Base-by-base conservation (phyloP, 2,113 vertebrate species). In the Labeo catla region DNA sequence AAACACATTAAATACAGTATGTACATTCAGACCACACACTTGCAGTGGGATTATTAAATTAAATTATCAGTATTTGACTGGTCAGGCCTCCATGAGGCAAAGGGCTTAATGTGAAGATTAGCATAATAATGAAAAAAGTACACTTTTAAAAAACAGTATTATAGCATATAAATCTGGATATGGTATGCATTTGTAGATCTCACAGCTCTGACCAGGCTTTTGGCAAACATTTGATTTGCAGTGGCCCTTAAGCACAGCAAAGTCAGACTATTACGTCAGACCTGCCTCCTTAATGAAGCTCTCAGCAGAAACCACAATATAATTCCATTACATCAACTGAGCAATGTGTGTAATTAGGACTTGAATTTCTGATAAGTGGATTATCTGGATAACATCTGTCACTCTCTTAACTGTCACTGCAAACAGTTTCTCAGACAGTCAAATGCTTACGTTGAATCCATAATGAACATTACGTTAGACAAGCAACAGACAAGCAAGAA, bases 331-430 rank as follows among this genome's bases (percentile, higher is more conserved):
- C 4, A 4, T 34, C 45, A 61, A 50, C 52, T 54, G 15, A 54
- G 52, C 54, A 12, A 66, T 83, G 72, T 76, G 45, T 61, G 65
- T 21, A 65, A 84, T 8, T 13, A 8, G 43, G 66, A 52, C 36
- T 70, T 81, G 15, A 12, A 13, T 50, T 45, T 73, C 43, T 54
- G 50, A 68, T 61, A 68, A 84, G 39, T 66, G 28, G 83, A 84
- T 76, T 61, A 54, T 61, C 45, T 21, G 19, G 23, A 63, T 74
- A 79, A 15, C 66, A 23, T 23, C 45, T 63, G 16, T 15, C 2
- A 61, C n/a, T 45, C 6, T 83, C 21, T 61, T 23, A 45, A 57
- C 72, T 50, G 39, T 50, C 81, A 52, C 19, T 49, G 23, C 52
- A 87, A 39, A 23, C 28, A 12, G 28, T 34, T 83, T 76, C 8